Conservation (phyloP, 1,140 invertebrate species). For the Euwallacea fornicatus region DNA sequence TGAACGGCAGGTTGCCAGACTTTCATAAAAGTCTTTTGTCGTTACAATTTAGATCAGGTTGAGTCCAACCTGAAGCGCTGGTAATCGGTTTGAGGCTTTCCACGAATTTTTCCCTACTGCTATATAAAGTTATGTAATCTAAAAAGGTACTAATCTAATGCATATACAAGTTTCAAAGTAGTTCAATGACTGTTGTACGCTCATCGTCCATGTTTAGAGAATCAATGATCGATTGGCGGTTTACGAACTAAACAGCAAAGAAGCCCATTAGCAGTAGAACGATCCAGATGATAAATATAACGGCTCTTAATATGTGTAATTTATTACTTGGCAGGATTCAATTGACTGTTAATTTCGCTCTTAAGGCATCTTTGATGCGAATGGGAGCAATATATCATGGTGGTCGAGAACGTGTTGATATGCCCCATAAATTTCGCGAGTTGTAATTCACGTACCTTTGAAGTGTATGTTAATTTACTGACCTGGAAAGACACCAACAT, state of each 20-base stretch:
- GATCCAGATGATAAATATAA: conserved; percentile 36
- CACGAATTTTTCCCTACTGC: too few species aligned
- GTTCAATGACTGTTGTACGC: conserved; percentile 22
- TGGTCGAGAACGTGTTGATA: conserved; percentile 10
- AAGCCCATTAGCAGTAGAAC: conserved; percentile 28
- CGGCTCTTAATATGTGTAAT: conserved; percentile 30
- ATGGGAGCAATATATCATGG: conserved; percentile 10
- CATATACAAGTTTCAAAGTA: background rate
- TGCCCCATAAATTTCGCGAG: conserved; percentile 2
- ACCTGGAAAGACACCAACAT: background rate
- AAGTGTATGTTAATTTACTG: too few species aligned
- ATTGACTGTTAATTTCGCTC: conserved; percentile 24
- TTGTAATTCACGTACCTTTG: too few species aligned
- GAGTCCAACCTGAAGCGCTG: too few species aligned
- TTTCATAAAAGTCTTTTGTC: too few species aligned
- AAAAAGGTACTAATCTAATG: conserved; percentile 6
- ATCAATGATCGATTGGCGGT: conserved; percentile 16
- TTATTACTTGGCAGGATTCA: conserved; percentile 27
- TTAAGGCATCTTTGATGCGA: conserved; percentile 23
- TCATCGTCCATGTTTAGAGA: conserved; percentile 10
- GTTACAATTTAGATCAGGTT: too few species aligned
- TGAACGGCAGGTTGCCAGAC: too few species aligned
- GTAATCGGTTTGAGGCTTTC: too few species aligned
- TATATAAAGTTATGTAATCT: background rate
- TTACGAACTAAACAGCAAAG: background rate